Evolutionary conservation across 2,113 vertebrate genomes (phyloP).

Genomic region (Ardeotis arabs): DNA sequence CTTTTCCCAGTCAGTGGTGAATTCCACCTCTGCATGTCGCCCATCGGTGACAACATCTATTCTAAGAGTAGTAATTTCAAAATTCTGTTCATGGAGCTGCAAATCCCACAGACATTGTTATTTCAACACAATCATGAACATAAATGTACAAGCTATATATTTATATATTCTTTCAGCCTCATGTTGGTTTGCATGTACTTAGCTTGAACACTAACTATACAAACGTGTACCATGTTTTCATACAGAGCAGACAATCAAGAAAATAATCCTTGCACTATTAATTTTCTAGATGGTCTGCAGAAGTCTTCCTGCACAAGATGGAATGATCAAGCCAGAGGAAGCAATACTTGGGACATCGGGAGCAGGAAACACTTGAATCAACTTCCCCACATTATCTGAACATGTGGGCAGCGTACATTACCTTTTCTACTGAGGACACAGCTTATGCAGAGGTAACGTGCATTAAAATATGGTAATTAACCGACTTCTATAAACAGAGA

Average conservation of each 20-base stretch:
- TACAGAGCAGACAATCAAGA: accelerated
- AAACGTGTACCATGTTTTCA: accelerated
- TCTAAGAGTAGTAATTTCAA: constrained; percentile 94
- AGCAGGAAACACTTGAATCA: background rate
- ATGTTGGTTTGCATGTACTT: too few species aligned
- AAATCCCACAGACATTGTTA: constrained; percentile 25
- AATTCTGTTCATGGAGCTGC: constrained; percentile 91
- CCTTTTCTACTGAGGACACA: background rate
- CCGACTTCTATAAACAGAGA: background rate
- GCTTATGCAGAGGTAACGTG: background rate
- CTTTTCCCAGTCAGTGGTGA: constrained; percentile 94
- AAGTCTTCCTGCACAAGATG: background rate
- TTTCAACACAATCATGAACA: background rate
- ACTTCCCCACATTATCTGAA: background rate
- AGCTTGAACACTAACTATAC: too few species aligned
- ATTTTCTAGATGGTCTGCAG: background rate
- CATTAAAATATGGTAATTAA: background rate
- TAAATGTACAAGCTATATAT: accelerated
- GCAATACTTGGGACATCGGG: background rate
- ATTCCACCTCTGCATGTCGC: constrained; percentile 92
- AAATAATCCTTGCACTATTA: background rate
- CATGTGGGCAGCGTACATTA: accelerated
- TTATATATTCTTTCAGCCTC: background rate
- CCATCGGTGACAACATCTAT: constrained; percentile 91
- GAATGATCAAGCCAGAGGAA: background rate